Base-by-base conservation (phyloP, 1,140 invertebrate genomes). In the Alviniconcha marisindica region DNA sequence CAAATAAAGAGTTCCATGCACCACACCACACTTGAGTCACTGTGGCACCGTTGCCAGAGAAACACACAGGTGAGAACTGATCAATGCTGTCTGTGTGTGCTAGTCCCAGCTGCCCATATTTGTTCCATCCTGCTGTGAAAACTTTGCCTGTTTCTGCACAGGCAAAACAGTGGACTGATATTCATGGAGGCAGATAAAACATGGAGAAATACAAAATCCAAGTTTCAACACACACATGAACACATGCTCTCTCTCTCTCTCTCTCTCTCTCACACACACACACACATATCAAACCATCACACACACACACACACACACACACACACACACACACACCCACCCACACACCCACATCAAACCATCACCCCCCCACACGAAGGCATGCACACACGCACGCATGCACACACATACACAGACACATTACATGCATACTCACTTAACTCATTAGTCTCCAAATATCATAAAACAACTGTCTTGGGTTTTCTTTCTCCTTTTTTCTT, bases 51-150 rank as follows among this genome's bases (percentile, higher is more conserved):
- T 38, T 18, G 0, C 36, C 69, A 18, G 31, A 18, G 36, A 71
- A 71, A 2, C 18, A 18, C 0, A 71, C 69, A 71, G 10, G 15
- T 21, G 74, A 60, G 63, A 89, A 85, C 38, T 83, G 38, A 79
- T 89, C 88, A 69, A 86, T 82, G 51, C 74, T 83, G 21, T 51
- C 31, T 31, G 71, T 84, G 48, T 91, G 89, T 28, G 86, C 84
- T n/a, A 84, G 86, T 28, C 90, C 87, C 33, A 91, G 84, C 69
- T 91, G 90, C 54, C 90, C 90, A 85, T 91, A 91, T 21, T 80
- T 85, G 86, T 91, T 91, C 90, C 90, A 91, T 1, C 90, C 90
- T 84, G 86, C 82, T 0, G 86, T 85, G 38, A 88, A 80, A 18
- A 90, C 63, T 31, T 85, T 63, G 24, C 87, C 85, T 54, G 40